phyloP scores from a whole-genome alignment of 2,797 vertebrate species.

The Gorsachius magnificus region DNA sequence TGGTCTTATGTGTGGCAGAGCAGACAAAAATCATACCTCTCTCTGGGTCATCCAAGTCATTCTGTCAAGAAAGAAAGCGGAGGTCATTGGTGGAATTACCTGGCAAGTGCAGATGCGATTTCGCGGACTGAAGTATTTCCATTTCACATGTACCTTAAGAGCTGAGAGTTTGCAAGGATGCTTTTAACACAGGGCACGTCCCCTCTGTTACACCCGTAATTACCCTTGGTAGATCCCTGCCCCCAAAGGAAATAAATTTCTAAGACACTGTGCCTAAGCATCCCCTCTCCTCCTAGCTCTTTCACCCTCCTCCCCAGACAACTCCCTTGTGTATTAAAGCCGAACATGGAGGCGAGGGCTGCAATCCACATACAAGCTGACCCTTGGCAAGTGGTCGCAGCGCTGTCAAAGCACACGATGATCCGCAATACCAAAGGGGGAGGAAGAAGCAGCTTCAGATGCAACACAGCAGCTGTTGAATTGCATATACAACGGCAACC shows the following conservation, averaged over 20 bases:
- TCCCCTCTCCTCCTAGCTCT: background rate
- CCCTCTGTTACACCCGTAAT: accelerated
- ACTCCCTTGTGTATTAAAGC: background rate
- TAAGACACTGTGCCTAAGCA: background rate
- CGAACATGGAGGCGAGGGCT: background rate
- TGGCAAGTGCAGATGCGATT: background rate
- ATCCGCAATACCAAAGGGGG: background rate
- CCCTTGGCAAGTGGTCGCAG: background rate
- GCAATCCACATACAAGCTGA: background rate
- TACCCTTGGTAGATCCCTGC: background rate
- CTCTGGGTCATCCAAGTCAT: slow-evolving; percentile 97
- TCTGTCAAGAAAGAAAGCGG: slow-evolving; percentile 73
- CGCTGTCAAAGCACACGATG: background rate
- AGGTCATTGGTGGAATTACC: background rate
- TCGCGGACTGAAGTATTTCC: background rate
- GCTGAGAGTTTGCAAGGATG: accelerated
- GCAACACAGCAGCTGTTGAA: background rate
- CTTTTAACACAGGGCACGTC: background rate
- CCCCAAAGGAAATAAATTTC: background rate
- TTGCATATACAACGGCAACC: accelerated
- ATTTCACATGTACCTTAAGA: background rate
- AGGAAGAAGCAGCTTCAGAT: background rate
- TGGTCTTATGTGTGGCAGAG: slow-evolving; percentile 98
- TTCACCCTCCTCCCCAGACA: background rate
- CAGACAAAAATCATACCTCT: slow-evolving; percentile 99